phyloP scores from a whole-genome alignment of 2,888 invertebrate species.

The Oxytorus armatus region DNA sequence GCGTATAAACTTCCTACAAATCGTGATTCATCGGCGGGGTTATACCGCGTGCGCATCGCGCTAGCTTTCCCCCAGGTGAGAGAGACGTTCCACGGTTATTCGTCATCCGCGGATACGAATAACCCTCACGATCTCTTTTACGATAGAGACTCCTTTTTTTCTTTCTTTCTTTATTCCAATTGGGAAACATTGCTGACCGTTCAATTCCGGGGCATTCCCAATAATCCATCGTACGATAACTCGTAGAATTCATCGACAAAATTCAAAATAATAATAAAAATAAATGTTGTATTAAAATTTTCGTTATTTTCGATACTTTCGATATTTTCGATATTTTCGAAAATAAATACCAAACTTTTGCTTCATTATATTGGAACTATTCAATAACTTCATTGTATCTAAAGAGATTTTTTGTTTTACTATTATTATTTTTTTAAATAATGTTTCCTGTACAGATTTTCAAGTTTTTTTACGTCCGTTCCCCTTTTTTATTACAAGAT shows the following conservation, averaged over 20 bases:
- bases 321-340: background rate
- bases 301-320: background rate
- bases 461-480: no score
- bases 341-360: no score
- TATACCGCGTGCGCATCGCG: slow-evolving; percentile 44
- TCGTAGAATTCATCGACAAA: no score
- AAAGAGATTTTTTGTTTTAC: no score
- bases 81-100: slow-evolving; percentile 62
- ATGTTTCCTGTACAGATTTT: no score
- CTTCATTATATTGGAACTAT: no score
- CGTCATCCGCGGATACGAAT: slow-evolving; percentile 65
- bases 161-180: background rate
- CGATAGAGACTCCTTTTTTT: slow-evolving; percentile 2
- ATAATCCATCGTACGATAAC: no score
- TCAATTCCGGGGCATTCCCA: no score
- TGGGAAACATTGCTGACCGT: slow-evolving; percentile 36
- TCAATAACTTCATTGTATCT: no score
- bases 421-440: no score
- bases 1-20: slow-evolving; percentile 50
- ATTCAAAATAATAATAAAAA: no score
- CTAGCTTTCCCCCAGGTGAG: slow-evolving; percentile 52
- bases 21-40: slow-evolving; percentile 61
- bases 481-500: no score
- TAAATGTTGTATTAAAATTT: background rate
- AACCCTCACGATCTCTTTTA: slow-evolving; percentile 21